Base-by-base conservation (phyloP, 2,888 invertebrate genomes). In the Netelia fuscicornis region DNA sequence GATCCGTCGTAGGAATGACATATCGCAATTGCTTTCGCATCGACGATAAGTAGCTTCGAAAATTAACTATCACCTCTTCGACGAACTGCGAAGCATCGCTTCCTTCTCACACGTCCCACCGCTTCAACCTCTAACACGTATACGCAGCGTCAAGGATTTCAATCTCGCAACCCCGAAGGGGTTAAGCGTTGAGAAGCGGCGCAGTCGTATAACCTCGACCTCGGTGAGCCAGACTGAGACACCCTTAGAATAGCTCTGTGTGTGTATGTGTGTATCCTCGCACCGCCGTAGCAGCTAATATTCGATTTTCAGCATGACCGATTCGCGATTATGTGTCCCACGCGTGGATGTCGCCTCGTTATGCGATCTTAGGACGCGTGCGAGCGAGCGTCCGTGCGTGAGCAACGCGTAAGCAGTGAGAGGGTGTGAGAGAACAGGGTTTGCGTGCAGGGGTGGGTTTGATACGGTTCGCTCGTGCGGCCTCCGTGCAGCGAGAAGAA, bases 291-390 rank as follows among this genome's bases (percentile, higher is more conserved):
- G 71, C 79, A 71, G 79, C 83, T 83, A 83, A 86, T 86, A 74
- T 80, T 80, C 81, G 81, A 86, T 83, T 86, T 86, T 83, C 72
- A 54, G 81, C 72, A 76, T 78, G 85, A 81, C 80, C 77, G 74
- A 80, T 58, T 81, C 83, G 62, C 85, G 83, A 81, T 85, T 83
- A 83, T 81, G 68, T 60, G 62, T 82, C 72, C 60, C 80, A 74
- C 81, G 60, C 64, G 64, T 64, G 71, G 64, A 77, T 76, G 83
- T 81, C 80, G 80, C 77, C 80, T 86, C 84, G 84, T 86, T 84
- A 84, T 84, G 86, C 81, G 84, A 84, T 81, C 81, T 72, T 81
- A 64, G 76, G 62, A 80, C 75, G 79, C 79, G 85, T 83, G 79
- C 72, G 78, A 70, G 82, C 82, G 82, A 82, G 79, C 79, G 85